Percentiles rank a stretch among this genome's conserved stretches.
phyloP scores from a whole-genome alignment of 2,797 vertebrate species.

The Crocodylus rhombifer region DNA sequence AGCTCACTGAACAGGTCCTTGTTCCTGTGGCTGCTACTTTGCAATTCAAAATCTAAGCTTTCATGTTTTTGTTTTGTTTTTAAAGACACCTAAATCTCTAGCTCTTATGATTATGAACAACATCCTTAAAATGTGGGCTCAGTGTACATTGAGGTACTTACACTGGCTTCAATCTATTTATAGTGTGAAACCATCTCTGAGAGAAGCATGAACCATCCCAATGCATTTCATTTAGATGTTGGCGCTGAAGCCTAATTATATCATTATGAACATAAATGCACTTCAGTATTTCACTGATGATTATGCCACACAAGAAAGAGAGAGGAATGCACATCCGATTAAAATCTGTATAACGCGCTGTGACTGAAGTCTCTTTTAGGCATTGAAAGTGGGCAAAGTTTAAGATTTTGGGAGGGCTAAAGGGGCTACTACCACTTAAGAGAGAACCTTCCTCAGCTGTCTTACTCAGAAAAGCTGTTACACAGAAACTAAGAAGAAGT shows the following conservation, averaged over 20 bases:
- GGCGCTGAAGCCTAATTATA: not conserved
- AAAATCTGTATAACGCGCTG: not conserved
- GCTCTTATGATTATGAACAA: not conserved
- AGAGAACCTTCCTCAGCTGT: not conserved
- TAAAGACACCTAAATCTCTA: no score
- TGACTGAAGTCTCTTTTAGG: not conserved
- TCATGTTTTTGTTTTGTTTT: not conserved
- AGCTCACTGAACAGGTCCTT: not conserved
- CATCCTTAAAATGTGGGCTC: not conserved
- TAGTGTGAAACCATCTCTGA: not conserved
- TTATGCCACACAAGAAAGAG: not conserved
- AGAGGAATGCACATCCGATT: not conserved
- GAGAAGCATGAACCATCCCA: not conserved
- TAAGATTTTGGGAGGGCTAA: not conserved
- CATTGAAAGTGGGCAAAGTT: not conserved
- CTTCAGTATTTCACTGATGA: not conserved
- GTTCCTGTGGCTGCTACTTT: not conserved
- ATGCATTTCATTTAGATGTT: not conserved
- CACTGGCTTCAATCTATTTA: not conserved
- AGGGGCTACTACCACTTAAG: not conserved
- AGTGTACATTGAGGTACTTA: not conserved
- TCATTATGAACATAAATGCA: not conserved
- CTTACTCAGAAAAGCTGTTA: not conserved
- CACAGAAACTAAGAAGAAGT: not conserved
- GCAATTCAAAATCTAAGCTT: not conserved